phyloP scores from a whole-genome alignment of 2,113 vertebrate genomes.

The Eidolon helvum region DNA sequence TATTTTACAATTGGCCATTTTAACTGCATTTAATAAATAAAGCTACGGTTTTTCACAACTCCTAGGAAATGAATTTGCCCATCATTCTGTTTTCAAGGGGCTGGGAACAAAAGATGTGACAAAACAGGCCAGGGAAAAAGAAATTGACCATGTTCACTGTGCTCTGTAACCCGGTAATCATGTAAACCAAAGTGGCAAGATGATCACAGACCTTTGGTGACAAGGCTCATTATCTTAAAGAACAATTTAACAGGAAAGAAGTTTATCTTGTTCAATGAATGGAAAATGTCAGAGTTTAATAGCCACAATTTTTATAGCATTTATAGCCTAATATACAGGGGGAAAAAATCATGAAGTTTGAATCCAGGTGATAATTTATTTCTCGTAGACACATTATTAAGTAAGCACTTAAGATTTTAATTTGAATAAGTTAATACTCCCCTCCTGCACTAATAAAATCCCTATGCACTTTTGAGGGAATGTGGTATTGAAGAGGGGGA shows the following conservation, averaged over 20 bases:
- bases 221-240: conserved; percentile 52
- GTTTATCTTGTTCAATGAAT: background rate
- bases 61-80: background rate
- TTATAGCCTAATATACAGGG: background rate
- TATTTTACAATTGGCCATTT: background rate
- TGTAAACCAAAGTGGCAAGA: background rate
- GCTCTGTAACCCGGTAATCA: background rate
- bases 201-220: conserved; percentile 43
- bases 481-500: background rate
- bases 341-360: background rate
- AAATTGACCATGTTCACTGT: background rate
- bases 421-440: background rate
- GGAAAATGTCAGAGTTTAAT: background rate
- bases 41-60: background rate
- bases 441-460: background rate
- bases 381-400: background rate
- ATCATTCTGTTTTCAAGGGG: conserved; percentile 17
- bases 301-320: background rate
- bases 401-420: background rate
- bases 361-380: conserved; percentile 26
- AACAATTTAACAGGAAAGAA: conserved; percentile 23
- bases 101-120: background rate
- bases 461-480: background rate
- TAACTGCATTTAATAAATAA: background rate
- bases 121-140: conserved; percentile 5